These are phyloP conservation scores for Pluvialis apricaria DNA, from an alignment of 2,113 vertebrate genomes.

Conservation along the genomic window DNA sequence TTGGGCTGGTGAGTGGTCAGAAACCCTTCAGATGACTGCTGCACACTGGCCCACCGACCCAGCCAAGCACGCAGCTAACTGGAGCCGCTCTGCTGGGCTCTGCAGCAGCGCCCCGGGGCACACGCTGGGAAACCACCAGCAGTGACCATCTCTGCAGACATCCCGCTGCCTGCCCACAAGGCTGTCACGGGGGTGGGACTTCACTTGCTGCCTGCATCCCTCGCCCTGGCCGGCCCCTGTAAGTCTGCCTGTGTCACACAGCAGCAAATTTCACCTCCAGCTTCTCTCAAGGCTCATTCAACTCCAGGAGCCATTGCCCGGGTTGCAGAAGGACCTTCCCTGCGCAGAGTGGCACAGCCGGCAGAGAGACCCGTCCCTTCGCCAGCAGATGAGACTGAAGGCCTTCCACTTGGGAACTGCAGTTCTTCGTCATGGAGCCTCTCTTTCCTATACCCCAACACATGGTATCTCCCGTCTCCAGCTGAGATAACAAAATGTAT, in stretches of 20 bases:
- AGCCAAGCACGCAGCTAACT: not conserved
- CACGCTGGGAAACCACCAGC: too few species aligned
- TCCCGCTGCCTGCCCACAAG: not conserved
- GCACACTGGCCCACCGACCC: fast-evolving
- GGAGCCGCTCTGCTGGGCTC: not conserved
- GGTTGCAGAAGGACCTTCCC: not conserved
- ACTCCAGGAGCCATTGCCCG: not conserved
- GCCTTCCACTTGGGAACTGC: not conserved
- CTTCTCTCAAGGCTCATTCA: not conserved
- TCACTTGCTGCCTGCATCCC: not conserved
- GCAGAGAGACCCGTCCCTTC: not conserved
- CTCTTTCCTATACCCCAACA: not conserved
- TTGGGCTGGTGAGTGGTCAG: not conserved
- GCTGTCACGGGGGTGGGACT: fast-evolving
- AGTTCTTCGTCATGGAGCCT: not conserved
- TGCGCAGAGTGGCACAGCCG: not conserved
- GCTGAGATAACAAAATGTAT: not conserved
- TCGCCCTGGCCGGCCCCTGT: not conserved
- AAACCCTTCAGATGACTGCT: too few species aligned
- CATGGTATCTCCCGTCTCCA: fast-evolving
- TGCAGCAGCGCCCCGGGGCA: not conserved
- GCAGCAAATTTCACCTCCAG: not conserved
- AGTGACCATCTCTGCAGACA: fast-evolving
- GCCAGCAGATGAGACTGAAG: not conserved
- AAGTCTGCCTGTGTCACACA: not conserved